Base-by-base conservation (phyloP, 2,113 vertebrate species). In the Psilopsiagon aymara region DNA sequence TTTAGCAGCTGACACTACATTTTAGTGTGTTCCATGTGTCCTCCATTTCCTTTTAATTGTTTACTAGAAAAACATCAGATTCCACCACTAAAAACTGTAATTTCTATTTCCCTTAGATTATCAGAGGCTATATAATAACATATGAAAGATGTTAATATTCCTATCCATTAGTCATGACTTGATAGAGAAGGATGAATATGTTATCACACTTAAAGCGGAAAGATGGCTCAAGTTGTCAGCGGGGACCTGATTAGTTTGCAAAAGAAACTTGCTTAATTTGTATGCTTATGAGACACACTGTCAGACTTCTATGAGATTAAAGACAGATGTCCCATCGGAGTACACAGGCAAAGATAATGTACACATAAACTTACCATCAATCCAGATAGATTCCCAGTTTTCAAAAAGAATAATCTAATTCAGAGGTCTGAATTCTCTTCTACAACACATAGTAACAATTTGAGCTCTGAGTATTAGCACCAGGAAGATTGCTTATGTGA, bases 231-330 rank as follows among this genome's bases (percentile, higher is more conserved):
- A 44, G 41, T 37, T 97, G 82, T 94, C 96, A 96, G 74, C 21
- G 4, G 82, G 55, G 97, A 96, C 51, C 93, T 97, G 95, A 97
- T 94, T 96, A 91, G 89, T 82, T 79, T 78, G 13, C 68, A 82
- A 91, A 71, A 94, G 75, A 95, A 97, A 97, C 63, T 94, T 95
- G 46, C 37, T 93, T 90, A 92, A 33, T 96, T 96, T 97, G 47
- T 96, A 93, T 91, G 85, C 86, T 97, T 91, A 92, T 94, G 88
- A 98, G 86, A 90, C 88, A 95, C n/a, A 86, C n/a, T 95, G 89
- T 95, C 92, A 95, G 39, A 94, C 33, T 78, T 82, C 57, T 67
- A 60, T 28, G 71, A 94, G 82, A 91, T 95, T 95, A 95, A 97
- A 97, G 93, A 96, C 49, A 89, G 66, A 88, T 94, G 68, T 18